Conservation (phyloP, 2,888 invertebrate genomes). For the Sarcophaga variegata region DNA sequence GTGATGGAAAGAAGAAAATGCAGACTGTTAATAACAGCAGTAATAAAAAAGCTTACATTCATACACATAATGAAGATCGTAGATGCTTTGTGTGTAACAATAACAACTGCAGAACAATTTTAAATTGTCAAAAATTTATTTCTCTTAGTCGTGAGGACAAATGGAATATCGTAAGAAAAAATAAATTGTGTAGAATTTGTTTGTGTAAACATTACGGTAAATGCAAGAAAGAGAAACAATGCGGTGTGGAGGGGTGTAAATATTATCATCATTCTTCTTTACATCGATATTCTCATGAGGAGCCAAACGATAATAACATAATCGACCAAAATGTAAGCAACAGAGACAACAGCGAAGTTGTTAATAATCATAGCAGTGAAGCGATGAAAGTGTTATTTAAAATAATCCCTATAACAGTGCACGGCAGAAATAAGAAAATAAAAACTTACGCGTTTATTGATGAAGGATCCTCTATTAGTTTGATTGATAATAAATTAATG, state of each 20-base stretch:
- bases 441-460: no score
- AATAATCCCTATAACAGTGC: constrained; percentile 32
- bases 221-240: constrained; percentile 22
- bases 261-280: constrained; percentile 33
- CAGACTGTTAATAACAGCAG: neutral
- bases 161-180: constrained; percentile 32
- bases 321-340: constrained; percentile 1
- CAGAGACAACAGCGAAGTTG: neutral
- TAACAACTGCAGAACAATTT: constrained; percentile 26
- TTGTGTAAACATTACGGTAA: constrained; percentile 17
- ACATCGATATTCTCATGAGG: constrained; percentile 8
- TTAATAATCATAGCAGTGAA: neutral
- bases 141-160: constrained; percentile 35
- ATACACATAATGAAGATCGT: constrained; percentile 20
- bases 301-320: neutral
- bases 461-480: no score
- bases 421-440: neutral
- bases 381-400: constrained; percentile 22
- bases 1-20: neutral
- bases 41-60: constrained; percentile 21
- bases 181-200: constrained; percentile 45
- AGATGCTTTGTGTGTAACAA: constrained; percentile 33
- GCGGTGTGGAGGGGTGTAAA: constrained; percentile 37
- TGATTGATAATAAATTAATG: no score
- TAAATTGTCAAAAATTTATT: constrained; percentile 31